A percentile compares a stretch with the other conserved stretches of the same genome.
Evolutionary conservation across 2,113 vertebrate species (phyloP).

Genomic region (Cryptomyrus ogoouensis): DNA sequence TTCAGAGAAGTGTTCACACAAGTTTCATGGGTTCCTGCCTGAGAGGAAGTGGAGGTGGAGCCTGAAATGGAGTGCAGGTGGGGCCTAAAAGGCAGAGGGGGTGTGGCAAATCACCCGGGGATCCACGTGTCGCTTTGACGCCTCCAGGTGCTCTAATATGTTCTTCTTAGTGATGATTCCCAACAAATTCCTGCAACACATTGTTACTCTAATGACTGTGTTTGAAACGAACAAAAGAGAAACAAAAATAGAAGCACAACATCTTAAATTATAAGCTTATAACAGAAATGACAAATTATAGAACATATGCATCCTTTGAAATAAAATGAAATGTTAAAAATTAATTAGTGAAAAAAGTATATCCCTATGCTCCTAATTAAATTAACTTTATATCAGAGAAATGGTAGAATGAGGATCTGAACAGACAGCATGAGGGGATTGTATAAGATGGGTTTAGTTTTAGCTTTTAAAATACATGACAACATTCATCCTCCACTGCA

Average conservation of each 20-base stretch:
- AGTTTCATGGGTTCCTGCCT: constrained; percentile 79
- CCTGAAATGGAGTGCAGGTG: constrained; percentile 34
- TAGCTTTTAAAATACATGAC: neutral
- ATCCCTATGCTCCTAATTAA: neutral
- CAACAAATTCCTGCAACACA: constrained; percentile 99
- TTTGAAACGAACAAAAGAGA: constrained; percentile 60
- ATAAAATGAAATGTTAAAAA: neutral
- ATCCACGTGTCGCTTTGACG: constrained; percentile 92
- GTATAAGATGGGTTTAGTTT: neutral
- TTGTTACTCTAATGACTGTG: constrained; percentile 83
- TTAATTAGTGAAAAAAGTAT: neutral
- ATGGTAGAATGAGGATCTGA: neutral
- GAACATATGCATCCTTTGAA: neutral
- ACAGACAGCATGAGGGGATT: neutral
- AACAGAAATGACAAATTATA: neutral
- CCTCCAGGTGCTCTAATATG: constrained; percentile 99
- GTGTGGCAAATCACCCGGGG: constrained; percentile 94
- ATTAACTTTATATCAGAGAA: neutral
- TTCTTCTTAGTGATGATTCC: constrained; percentile 99
- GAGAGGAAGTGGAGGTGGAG: constrained; percentile 62
- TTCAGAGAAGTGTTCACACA: constrained; percentile 60
- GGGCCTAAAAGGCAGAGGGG: constrained; percentile 74
- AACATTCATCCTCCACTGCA: neutral
- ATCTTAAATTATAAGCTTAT: neutral
- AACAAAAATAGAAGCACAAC: constrained; percentile 23